phyloP scores from a whole-genome alignment of 2,113 vertebrate genomes.

The Charadrius vociferus region DNA sequence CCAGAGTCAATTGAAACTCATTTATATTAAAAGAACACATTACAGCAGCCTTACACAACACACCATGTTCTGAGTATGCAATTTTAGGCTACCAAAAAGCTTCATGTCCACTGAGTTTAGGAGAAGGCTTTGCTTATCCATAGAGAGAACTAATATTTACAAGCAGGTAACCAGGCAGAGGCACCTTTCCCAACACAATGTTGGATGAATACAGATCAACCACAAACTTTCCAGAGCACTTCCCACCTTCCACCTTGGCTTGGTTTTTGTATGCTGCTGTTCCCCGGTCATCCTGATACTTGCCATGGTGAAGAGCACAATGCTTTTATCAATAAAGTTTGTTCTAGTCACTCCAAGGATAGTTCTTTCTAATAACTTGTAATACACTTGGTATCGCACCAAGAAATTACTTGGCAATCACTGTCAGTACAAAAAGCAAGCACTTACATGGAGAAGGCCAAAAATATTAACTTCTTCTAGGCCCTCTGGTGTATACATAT shows the following conservation, averaged over 20 bases:
- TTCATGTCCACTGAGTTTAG: not conserved
- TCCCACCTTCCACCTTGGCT: not conserved
- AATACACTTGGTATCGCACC: not conserved
- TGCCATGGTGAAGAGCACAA: not conserved
- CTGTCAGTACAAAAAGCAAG: slow-evolving; percentile 2
- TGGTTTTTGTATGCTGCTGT: not conserved
- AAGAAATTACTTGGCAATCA: slow-evolving; percentile 9
- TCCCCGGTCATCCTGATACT: not conserved
- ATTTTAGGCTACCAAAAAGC: not conserved
- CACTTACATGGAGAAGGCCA: not conserved
- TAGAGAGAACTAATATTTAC: not conserved
- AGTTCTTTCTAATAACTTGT: not conserved
- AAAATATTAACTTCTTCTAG: not conserved
- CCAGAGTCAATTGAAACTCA: slow-evolving; percentile 57
- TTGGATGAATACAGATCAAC: not conserved
- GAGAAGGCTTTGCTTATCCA: not conserved
- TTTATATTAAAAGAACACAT: slow-evolving; percentile 46
- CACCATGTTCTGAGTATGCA: not conserved
- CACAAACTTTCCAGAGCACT: not conserved
- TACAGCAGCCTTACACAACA: not conserved
- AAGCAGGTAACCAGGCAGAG: not conserved
- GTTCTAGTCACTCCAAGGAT: not conserved
- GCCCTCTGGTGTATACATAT: not conserved
- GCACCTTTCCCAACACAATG: not conserved
- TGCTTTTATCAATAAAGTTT: not conserved